Conservation (phyloP, 1,140 invertebrate species). For the Sipha flava region DNA sequence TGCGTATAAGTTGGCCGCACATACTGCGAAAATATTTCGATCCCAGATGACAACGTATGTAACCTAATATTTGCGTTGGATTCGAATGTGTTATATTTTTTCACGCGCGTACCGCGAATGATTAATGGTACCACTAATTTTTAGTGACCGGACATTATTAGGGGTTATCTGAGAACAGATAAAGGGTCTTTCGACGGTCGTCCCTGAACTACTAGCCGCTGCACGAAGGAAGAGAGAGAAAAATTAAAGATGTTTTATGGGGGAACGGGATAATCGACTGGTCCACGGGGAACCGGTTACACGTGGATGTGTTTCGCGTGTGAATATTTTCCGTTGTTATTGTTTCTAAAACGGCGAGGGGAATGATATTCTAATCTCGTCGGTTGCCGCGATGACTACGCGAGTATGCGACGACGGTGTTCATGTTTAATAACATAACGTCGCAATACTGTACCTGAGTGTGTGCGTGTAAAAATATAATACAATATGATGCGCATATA, state of each 20-base stretch:
- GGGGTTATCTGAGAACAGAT: background rate
- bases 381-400: no score
- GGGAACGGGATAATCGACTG: background rate
- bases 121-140: background rate
- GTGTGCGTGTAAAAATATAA: no score
- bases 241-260: background rate
- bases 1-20: no score
- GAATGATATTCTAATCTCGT: background rate
- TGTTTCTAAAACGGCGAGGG: background rate
- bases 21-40: no score
- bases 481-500: background rate
- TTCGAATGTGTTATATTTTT: background rate
- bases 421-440: no score
- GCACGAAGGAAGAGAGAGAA: no score
- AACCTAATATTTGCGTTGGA: background rate
- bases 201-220: background rate
- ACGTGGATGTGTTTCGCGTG: background rate
- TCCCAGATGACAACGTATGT: no score
- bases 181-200: background rate
- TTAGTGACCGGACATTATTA: background rate
- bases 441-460: no score
- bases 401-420: no score
- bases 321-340: background rate
- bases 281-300: background rate
- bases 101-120: background rate